Evolutionary conservation across 1,140 invertebrate species (phyloP).

Genomic region (Drosophila yakuba): DNA sequence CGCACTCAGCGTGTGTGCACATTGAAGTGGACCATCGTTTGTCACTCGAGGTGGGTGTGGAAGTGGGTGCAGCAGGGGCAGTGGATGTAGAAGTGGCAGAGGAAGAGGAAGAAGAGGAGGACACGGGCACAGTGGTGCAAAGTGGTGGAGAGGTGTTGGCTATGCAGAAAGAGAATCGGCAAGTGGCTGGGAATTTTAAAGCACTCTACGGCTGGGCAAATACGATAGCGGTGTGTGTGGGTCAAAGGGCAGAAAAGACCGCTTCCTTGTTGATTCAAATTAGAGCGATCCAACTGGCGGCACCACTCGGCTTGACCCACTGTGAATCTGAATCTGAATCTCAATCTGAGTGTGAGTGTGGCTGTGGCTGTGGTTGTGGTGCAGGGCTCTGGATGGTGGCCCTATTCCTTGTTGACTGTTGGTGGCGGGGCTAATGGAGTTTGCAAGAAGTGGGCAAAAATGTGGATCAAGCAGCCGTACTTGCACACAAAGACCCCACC

Average conservation of each 20-base stretch:
- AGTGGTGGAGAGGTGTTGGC: constrained; percentile 19
- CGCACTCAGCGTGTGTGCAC: constrained; percentile 44
- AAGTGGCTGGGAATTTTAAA: constrained; percentile 44
- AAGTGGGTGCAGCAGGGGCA: not conserved
- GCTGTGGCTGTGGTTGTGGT: not conserved
- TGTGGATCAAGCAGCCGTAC: constrained; percentile 69
- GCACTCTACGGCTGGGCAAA: constrained; percentile 29
- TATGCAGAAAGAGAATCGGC: constrained; percentile 37
- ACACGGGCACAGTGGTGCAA: constrained; percentile 14
- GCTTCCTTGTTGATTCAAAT: constrained; percentile 45
- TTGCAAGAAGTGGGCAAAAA: constrained; percentile 59
- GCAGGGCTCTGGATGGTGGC: too few species aligned
- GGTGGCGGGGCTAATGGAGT: constrained; percentile 71
- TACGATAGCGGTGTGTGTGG: constrained; percentile 20
- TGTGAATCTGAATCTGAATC: constrained; percentile 3
- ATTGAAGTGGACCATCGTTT: constrained; percentile 70
- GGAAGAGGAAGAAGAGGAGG: not conserved
- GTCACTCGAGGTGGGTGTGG: constrained; percentile 49
- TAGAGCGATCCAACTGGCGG: constrained; percentile 45
- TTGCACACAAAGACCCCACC: constrained; percentile 55
- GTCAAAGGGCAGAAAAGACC: constrained; percentile 28
- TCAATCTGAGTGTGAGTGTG: not conserved
- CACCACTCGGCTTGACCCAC: constrained; percentile 20
- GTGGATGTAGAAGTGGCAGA: too few species aligned
- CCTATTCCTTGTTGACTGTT: constrained; percentile 28